A percentile compares a stretch with the other conserved stretches of the same genome.
Evolutionary conservation across 2,888 invertebrate genomes (phyloP).

Genomic region (Ecliptopera silaceata): DNA sequence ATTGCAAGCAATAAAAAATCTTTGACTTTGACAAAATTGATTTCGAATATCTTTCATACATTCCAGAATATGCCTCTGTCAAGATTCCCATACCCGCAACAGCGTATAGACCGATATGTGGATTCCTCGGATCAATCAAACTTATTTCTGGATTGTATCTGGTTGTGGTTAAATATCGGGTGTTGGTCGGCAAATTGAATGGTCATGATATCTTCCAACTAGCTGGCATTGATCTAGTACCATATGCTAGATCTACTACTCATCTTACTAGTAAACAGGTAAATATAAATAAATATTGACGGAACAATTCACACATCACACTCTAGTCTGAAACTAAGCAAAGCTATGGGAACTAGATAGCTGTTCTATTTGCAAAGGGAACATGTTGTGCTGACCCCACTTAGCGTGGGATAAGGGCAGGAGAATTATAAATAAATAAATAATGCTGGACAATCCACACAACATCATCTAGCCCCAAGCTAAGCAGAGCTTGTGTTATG

Average conservation of each 20-base stretch:
- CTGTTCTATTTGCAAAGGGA: too few relatives aligned
- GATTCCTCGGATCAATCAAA: conserved; percentile 93
- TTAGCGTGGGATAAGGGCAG: too few relatives aligned
- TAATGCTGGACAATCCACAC: too few relatives aligned
- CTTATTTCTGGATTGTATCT: conserved; percentile 94
- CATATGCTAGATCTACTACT: conserved; percentile 92
- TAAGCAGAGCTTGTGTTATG: too few relatives aligned
- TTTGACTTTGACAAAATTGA: too few relatives aligned
- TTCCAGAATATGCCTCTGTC: conserved; percentile 52
- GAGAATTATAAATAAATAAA: too few relatives aligned
- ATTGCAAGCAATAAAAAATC: too few relatives aligned
- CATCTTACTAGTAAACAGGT: conserved; percentile 93
- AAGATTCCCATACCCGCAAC: conserved; percentile 71
- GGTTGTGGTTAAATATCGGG: conserved; percentile 93
- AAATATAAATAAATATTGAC: conserved; percentile 10
- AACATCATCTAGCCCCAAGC: too few relatives aligned
- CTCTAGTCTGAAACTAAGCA: too few relatives aligned
- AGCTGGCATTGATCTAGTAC: conserved; percentile 91
- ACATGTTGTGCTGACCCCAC: too few relatives aligned
- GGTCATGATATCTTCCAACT: conserved; percentile 91
- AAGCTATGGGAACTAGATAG: too few relatives aligned
- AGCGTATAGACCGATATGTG: conserved; percentile 88
- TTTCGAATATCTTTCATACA: not conserved
- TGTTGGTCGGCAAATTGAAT: conserved; percentile 90
- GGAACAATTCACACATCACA: too few relatives aligned